Evolutionary conservation across 1,140 invertebrate species (phyloP), one percentile per base, ranked within the genome.

Genomic region (Coboldia fuscipes): DNA sequence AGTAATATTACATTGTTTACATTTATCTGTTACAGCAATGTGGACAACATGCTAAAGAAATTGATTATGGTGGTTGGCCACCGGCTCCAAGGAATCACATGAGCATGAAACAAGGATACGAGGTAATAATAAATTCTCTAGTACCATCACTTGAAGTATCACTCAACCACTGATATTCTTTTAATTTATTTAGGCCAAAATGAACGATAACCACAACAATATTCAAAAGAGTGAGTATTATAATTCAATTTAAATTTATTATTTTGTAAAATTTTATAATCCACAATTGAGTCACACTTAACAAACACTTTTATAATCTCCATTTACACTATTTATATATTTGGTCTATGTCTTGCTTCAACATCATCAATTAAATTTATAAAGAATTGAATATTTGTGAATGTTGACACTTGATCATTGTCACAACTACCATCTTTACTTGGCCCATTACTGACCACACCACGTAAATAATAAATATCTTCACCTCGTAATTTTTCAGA

Each of bases 81-180:
- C 49, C 60, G 17, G 61, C 51, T 27, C 47, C 64, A 50, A 60
- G 65, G 38, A 65, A 62, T 38, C 53, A 65, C 41, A 67, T 68
- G 65, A 56, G 62, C 45, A 65, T 67, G 56, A 68, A 68, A 45
- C 66, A 67, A 49, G 66, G 65, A 50, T 68, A 67, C 45, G 65
- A 67, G 65, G 66, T 68, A 54, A 58, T 54, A 6, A 33, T 7
- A n/a, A 7, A 18, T 18, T n/a, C 13, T 7, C 30, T 4, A 7
- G 13, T 16, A 7, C 7, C n/a, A 18, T 31, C 14, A 18, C 17
- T 19, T 4, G 21, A 20, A 21, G 3, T 33, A 20, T 10, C 13
- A 5, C 19, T 20, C 4, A 16, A 10, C 29, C 20, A 14, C 29
- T 37, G 34, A 37, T 32, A 21, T 19, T 37, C 4, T 37, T 34